phyloP scores from a whole-genome alignment of 2,888 invertebrate genomes.

The Cerceris rybyensis region DNA sequence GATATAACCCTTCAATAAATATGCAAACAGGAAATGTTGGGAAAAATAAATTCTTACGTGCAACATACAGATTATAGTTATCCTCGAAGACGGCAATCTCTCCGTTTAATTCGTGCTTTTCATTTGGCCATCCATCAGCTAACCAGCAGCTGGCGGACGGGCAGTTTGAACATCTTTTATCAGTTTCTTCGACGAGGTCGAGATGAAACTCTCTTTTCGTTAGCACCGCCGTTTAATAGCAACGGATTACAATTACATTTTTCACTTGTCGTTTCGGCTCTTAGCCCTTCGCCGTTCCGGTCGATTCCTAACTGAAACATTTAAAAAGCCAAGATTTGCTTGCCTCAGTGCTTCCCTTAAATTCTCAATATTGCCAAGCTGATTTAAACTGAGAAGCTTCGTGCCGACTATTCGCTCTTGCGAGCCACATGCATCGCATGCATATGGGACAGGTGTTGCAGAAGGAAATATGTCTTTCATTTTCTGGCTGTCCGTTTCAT shows the following conservation, averaged over 20 bases:
- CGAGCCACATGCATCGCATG: constrained; percentile 84
- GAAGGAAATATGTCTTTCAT: constrained; percentile 85
- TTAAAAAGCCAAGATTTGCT: constrained; percentile 73
- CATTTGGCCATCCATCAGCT: constrained; percentile 66
- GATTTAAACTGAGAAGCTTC: constrained; percentile 64
- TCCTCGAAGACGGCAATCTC: constrained; percentile 2
- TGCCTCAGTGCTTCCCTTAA: constrained; percentile 67
- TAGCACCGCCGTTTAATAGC: constrained; percentile 8
- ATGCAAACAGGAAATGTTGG: not conserved
- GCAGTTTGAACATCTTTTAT: constrained; percentile 43
- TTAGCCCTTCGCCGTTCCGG: constrained; percentile 55
- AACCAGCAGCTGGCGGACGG: constrained; percentile 66
- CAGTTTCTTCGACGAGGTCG: constrained; percentile 16
- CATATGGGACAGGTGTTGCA: constrained; percentile 85
- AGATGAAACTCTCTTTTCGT: not conserved
- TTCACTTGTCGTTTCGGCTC: constrained; percentile 53
- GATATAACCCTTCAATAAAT: not conserved
- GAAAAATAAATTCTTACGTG: not conserved
- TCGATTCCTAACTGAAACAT: constrained; percentile 66
- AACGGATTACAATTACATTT: constrained; percentile 41
- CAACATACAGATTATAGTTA: constrained; percentile 27
- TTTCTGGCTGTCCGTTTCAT: constrained; percentile 74
- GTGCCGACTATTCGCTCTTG: constrained; percentile 62
- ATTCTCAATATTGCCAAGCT: constrained; percentile 67
- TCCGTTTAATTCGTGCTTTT: constrained; percentile 15